Evolutionary conservation across 2,888 invertebrate genomes (phyloP).

Genomic region (Leptopterna dolabrata): DNA sequence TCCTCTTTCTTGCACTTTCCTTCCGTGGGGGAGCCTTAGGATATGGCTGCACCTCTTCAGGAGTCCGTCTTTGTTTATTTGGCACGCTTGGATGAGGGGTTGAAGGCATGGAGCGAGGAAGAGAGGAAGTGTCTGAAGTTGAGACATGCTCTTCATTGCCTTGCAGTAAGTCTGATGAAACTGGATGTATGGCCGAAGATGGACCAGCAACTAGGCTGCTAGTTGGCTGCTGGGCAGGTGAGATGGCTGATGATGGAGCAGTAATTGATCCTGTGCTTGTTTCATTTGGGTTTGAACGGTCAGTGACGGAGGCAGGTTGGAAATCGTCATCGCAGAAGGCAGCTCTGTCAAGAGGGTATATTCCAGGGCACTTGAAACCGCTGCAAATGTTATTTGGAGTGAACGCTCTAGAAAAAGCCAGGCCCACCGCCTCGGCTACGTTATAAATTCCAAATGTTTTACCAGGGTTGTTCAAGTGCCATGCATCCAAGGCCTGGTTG

Average conservation of each 20-base stretch:
- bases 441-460: slow-evolving; percentile 10
- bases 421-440: not conserved
- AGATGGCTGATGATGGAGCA: not conserved
- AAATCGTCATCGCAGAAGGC: not conserved
- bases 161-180: not conserved
- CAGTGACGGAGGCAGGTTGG: not conserved
- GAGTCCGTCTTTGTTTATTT: not conserved
- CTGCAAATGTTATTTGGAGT: not conserved
- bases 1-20: no score
- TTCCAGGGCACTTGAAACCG: slow-evolving; percentile 17
- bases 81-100: not conserved
- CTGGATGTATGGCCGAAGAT: not conserved
- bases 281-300: slow-evolving; percentile 19
- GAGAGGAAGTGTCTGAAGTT: not conserved
- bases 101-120: not conserved
- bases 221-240: not conserved
- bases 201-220: not conserved
- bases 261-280: not conserved
- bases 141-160: not conserved
- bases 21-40: not conserved
- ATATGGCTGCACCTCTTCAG: not conserved
- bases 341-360: not conserved
- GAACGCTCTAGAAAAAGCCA: not conserved
- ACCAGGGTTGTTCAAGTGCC: slow-evolving; percentile 66
- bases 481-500: slow-evolving; percentile 62